phyloP scores from a whole-genome alignment of 2,113 vertebrate genomes.

The Apodemus sylvaticus region DNA sequence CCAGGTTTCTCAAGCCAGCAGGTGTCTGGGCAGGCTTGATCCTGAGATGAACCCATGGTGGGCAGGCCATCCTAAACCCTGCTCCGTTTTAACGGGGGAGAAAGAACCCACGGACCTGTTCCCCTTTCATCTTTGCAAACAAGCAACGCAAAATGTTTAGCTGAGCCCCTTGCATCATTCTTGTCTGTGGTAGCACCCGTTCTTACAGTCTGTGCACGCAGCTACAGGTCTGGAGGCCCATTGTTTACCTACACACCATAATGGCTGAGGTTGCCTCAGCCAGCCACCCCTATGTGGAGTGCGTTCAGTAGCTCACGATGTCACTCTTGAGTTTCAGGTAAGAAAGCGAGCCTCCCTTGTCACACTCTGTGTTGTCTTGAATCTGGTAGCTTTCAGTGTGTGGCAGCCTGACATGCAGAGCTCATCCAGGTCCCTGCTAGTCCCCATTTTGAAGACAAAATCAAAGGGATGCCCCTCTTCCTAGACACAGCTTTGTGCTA shows the following conservation, averaged over 20 bases:
- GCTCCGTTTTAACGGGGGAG: background rate
- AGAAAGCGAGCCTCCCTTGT: slow-evolving; percentile 53
- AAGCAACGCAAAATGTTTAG: slow-evolving; percentile 56
- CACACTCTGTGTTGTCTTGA: slow-evolving; percentile 62
- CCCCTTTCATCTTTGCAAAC: slow-evolving; percentile 57
- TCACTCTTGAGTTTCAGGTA: slow-evolving; percentile 42
- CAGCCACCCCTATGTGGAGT: background rate
- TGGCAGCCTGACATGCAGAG: slow-evolving; percentile 56
- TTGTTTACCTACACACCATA: slow-evolving; percentile 50
- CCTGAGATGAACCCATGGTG: slow-evolving; percentile 39
- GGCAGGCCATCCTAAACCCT: slow-evolving; percentile 24
- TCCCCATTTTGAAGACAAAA: slow-evolving; percentile 70
- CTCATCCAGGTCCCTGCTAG: slow-evolving; percentile 38
- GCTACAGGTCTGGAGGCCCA: slow-evolving; percentile 15
- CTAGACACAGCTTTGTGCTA: slow-evolving; percentile 71
- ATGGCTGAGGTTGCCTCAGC: slow-evolving; percentile 46
- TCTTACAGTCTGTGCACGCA: background rate
- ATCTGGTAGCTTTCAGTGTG: slow-evolving; percentile 63
- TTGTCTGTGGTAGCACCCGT: slow-evolving; percentile 53
- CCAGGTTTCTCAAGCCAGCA: slow-evolving; percentile 61
- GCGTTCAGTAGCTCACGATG: background rate
- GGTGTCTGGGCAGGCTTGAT: slow-evolving; percentile 35
- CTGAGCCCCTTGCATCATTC: slow-evolving; percentile 15
- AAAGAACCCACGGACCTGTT: background rate
- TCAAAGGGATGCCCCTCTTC: slow-evolving; percentile 79